Evolutionary conservation across 2,888 invertebrate species (phyloP).

Genomic region (Dolomedes plantarius): DNA sequence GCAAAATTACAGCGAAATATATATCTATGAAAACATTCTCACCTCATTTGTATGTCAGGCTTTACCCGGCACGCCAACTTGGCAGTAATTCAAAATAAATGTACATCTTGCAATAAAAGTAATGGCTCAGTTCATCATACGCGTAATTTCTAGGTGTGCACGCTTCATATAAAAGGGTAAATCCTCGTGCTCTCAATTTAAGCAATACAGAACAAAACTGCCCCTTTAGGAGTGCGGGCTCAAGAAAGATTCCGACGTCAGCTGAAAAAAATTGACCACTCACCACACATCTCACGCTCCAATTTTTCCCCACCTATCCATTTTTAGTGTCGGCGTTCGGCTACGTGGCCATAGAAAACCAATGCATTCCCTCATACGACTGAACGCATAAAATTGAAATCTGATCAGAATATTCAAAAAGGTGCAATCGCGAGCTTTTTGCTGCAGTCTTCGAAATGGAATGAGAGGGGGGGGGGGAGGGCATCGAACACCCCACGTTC

Average conservation of each 20-base stretch:
- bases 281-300: conserved; percentile 48
- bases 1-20: too few relatives aligned
- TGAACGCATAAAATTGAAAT: conserved; percentile 65
- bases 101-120: too few relatives aligned
- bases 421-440: conserved; percentile 54
- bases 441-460: conserved; percentile 23
- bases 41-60: too few relatives aligned
- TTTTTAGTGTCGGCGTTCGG: conserved; percentile 35
- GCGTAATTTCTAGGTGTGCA: too few relatives aligned
- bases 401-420: conserved; percentile 71
- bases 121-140: too few relatives aligned
- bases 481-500: background rate
- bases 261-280: conserved; percentile 1
- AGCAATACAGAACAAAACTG: background rate
- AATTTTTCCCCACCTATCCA: conserved; percentile 48
- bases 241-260: background rate
- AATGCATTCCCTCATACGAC: conserved; percentile 33
- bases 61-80: too few relatives aligned
- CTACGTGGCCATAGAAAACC: conserved; percentile 43
- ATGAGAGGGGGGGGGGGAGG: background rate
- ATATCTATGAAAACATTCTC: too few relatives aligned
- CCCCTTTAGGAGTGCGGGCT: background rate
- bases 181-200: background rate
- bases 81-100: too few relatives aligned
- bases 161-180: too few relatives aligned